Conservation (phyloP, 2,888 invertebrate genomes). For the Hirudinaria manillensis region DNA sequence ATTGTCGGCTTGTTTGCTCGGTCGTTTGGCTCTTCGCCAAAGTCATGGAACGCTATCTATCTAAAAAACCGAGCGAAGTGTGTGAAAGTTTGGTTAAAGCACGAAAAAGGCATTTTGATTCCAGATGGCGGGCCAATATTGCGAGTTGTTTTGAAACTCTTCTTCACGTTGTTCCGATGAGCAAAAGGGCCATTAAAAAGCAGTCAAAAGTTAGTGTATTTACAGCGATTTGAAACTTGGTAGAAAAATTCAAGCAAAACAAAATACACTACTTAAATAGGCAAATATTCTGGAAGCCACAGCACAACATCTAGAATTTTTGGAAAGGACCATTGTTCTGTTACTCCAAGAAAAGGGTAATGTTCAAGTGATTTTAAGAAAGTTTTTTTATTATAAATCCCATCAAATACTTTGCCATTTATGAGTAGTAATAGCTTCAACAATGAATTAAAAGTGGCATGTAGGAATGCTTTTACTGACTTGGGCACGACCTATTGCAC, state of each 20-base stretch:
- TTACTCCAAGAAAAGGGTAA: constrained; percentile 42
- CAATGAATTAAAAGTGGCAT: background rate
- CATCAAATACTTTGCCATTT: too few relatives aligned
- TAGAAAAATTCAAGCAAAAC: background rate
- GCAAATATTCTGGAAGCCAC: constrained; percentile 48
- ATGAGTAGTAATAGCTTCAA: background rate
- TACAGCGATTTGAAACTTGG: background rate
- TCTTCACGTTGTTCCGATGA: constrained; percentile 48
- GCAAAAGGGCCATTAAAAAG: constrained; percentile 45
- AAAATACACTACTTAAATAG: constrained; percentile 40
- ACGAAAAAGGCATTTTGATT: constrained; percentile 49
- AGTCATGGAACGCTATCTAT: too few relatives aligned
- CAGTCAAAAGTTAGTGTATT: constrained; percentile 47
- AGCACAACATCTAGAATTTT: constrained; percentile 45
- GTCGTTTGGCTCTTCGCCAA: too few relatives aligned
- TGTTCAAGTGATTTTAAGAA: constrained; percentile 1
- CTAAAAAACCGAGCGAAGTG: too few relatives aligned
- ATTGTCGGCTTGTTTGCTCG: too few relatives aligned
- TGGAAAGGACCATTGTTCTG: constrained; percentile 42
- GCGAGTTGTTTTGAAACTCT: constrained; percentile 50
- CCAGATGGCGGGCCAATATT: constrained; percentile 52
- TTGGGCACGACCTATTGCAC: too few relatives aligned
- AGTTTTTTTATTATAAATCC: background rate
- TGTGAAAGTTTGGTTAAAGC: constrained; percentile 20
- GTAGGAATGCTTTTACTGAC: too few relatives aligned